phyloP scores from a whole-genome alignment of 2,888 invertebrate genomes.

The Trachelus iudaicus region DNA sequence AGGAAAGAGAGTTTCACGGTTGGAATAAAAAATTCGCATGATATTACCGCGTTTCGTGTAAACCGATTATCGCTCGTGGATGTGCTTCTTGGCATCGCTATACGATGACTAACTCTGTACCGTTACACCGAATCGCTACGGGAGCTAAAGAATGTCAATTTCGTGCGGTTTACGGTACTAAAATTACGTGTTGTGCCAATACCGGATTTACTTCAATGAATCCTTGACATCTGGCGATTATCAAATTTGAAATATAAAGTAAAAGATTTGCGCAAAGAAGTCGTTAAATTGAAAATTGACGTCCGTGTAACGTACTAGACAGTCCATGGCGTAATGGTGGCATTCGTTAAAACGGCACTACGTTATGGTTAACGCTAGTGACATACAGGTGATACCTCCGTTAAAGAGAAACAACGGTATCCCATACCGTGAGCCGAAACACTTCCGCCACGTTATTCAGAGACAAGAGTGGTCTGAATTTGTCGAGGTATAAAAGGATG shows the following conservation, averaged over 20 bases:
- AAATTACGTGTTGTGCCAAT: conserved; percentile 45
- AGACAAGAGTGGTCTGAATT: neutral
- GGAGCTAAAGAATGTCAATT: conserved; percentile 59
- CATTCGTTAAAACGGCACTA: neutral
- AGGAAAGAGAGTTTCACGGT: neutral
- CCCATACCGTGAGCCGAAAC: conserved; percentile 55
- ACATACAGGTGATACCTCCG: conserved; percentile 1
- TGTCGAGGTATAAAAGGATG: neutral
- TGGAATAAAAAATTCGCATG: neutral
- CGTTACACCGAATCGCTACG: conserved; percentile 59
- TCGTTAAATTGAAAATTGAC: neutral
- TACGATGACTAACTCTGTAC: conserved; percentile 60
- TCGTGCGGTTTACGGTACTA: conserved; percentile 61
- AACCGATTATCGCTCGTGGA: neutral
- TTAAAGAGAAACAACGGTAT: conserved; percentile 52
- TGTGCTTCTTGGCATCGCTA: conserved; percentile 14
- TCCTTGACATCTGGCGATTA: neutral
- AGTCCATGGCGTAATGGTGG: neutral
- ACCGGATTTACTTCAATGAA: neutral
- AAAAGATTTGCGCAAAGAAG: neutral
- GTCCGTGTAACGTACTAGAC: neutral
- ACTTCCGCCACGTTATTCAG: conserved; percentile 49
- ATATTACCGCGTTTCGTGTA: neutral
- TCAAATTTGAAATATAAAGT: neutral
- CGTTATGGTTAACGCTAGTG: neutral